Evolutionary conservation across 1,140 invertebrate species (phyloP), one percentile per base, ranked within the genome.

Genomic region (Asobara japonica): DNA sequence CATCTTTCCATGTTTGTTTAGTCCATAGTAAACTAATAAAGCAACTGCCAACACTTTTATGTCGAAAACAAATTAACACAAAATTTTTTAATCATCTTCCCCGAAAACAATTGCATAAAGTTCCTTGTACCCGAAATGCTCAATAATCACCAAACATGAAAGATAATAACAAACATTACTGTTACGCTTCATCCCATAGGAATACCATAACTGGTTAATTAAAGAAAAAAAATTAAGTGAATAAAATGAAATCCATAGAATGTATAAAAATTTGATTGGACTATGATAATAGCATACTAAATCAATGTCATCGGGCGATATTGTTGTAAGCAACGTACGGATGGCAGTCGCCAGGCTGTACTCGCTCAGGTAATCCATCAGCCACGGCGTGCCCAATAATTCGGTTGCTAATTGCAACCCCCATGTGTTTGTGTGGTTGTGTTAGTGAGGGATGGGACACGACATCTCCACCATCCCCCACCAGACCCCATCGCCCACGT

Each of bases 311-410:
- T 79, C 84, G 84, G 84, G 84, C 84, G 80, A 84, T n/a, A 79
- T 84, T 56, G 83, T 84, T 80, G 82, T 76, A 82, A 85, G 84
- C 84, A 86, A 86, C 84, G 84, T 86, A 86, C 84, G 84, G 84
- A 82, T 82, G 84, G 82, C 81, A 56, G 51, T 56, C 51, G 84
- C 84, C 83, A 84, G 82, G 84, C 83, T 86, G 84, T 85, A 84
- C 80, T 82, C 80, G 81, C 82, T 86, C 84, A 82, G 51, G 51
- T 56, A 56, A n/a, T 25, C 51, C 83, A 80, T 84, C 82, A 84
- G 84, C 83, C 84, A 84, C 84, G 84, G 83, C 82, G 82, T 80
- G 78, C 79, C 51, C 51, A 56, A 22, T 56, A 25, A 56, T 56
- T 78, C n/a, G 38, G 84, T 85, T 84, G 84, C 84, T 84, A 84